Evolutionary conservation across 2,113 vertebrate genomes (phyloP), one percentile per base, ranked within the genome.

Genomic region (Eulacestoma nigropectus): DNA sequence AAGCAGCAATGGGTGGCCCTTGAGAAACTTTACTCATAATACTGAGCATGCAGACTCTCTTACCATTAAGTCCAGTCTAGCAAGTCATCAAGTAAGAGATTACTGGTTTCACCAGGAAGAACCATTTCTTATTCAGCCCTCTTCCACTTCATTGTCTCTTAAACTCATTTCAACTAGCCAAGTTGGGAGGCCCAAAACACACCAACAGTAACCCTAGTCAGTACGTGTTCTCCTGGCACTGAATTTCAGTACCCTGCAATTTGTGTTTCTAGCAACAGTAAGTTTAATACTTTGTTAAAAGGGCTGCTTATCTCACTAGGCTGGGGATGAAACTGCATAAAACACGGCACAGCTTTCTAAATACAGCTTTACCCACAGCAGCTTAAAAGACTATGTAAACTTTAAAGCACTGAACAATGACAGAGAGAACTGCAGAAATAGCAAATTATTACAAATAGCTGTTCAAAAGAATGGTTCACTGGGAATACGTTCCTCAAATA

Each of bases 51-150:
- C 69, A 85, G 49, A 47, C 65, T 72, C 63, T 73, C 65, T 67
- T 64, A 75, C 42, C 68, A 93, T 87, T 64, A 72, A 73, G 92
- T 83, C 88, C 59, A 88, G 90, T 92, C 85, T 74, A 93, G 22
- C 81, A 87, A 93, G 93, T 90, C 27, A 95, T 76, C 74, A 87
- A 84, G 46, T 57, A 84, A 64, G 49, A 78, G 49, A 87, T 53
- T 82, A 95, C 86, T 64, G 92, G 91, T 90, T 96, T 83, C 80
- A 79, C 91, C 72, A 96, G 91, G 67, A 97, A 76, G 63, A 69
- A 65, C 30, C 15, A 74, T 30, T 90, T 83, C 63, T 91, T 91
- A 94, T 65, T 93, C 67, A 83, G 16, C 10, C 7, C 47, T 79
- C 76, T 70, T 50, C 44, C 33, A 60, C 46, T 72, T 78, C 2